These are phyloP conservation scores for Eristalis pertinax DNA, from an alignment of 2,888 invertebrate genomes.

Conservation along the genomic window DNA sequence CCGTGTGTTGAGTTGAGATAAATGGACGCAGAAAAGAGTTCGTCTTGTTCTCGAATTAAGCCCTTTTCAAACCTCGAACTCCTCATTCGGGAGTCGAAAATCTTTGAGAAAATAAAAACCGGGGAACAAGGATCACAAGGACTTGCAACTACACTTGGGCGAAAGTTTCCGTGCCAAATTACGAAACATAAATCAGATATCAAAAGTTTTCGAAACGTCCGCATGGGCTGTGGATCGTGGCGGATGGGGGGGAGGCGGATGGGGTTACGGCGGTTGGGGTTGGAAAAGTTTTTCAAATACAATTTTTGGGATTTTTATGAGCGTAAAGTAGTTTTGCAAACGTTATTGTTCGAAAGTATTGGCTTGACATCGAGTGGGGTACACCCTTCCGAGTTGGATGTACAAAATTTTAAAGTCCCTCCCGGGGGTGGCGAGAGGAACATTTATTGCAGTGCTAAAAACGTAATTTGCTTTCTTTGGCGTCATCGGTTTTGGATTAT, in stretches of 20 bases:
- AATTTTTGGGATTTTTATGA: conserved; percentile 39
- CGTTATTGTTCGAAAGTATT: conserved; percentile 18
- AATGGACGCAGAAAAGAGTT: conserved; percentile 34
- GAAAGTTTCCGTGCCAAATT: conserved; percentile 49
- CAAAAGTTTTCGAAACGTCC: conserved; percentile 27
- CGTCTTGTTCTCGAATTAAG: conserved; percentile 16
- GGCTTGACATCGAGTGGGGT: not conserved
- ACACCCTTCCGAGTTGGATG: not conserved
- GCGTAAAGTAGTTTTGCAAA: conserved; percentile 24
- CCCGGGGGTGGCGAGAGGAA: not conserved
- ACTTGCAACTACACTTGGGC: conserved; percentile 18
- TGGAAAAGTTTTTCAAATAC: conserved; percentile 28
- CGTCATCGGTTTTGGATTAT: not conserved
- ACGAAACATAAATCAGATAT: conserved; percentile 48
- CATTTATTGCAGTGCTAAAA: conserved; percentile 30
- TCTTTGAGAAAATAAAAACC: not conserved
- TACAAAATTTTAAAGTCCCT: conserved; percentile 13
- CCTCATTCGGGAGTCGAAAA: not conserved
- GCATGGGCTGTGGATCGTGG: not conserved
- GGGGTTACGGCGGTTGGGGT: no score
- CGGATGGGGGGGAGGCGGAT: no score
- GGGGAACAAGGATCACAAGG: not conserved
- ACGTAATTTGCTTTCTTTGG: not conserved
- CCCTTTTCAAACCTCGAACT: not conserved
- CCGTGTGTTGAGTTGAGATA: conserved; percentile 27